Evolutionary conservation across 2,797 vertebrate species (phyloP), one percentile per base, ranked within the genome.

Genomic region (Leucoraja ocellata): DNA sequence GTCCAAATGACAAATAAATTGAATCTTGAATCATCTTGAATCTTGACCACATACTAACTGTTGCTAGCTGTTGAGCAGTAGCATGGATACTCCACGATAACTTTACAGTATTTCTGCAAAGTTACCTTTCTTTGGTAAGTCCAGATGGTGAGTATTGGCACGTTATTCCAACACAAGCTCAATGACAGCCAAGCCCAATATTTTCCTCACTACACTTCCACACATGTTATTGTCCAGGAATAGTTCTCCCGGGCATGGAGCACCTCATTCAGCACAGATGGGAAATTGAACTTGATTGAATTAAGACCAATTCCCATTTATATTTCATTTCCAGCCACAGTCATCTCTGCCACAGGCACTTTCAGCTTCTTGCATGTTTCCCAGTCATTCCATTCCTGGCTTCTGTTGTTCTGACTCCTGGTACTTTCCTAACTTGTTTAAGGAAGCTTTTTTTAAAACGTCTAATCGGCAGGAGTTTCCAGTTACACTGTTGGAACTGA

Each of bases 271-370:
- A 63, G 83, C 83, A 86, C 83, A 86, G 83, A n/a, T 16, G 6
- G 28, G 58, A 86, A 86, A 88, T 65, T 65, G 61, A 65, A 88
- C 16, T 8, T 88, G 84, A 88, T 65, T 88, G n/a, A 65, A 25
- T 83, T 83, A 28, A 83, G 80, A 58, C 46, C 54, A 83, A 83
- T 28, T 9, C 16, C 3, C 54, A 58, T 13, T 88, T 74, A 74
- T n/a, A 61, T 88, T 36, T 88, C 23, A 88, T 88, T 32, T 88
- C 63, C 61, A 88, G 84, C 61, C 61, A 21, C 84, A 88, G 36
- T 86, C 58, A 65, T 65, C 61, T 65, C 65, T 88, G n/a, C 83
- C 84, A 88, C 61, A 32, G 16, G 14, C 61, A 65, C 5, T 88
- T 88, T n/a, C 84, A 88, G 16, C 25, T 58, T 28, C 54, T 61